These are phyloP conservation scores for Etheostoma nigrum DNA, from an alignment of 2,797 vertebrate genomes.

Conservation along the genomic window DNA sequence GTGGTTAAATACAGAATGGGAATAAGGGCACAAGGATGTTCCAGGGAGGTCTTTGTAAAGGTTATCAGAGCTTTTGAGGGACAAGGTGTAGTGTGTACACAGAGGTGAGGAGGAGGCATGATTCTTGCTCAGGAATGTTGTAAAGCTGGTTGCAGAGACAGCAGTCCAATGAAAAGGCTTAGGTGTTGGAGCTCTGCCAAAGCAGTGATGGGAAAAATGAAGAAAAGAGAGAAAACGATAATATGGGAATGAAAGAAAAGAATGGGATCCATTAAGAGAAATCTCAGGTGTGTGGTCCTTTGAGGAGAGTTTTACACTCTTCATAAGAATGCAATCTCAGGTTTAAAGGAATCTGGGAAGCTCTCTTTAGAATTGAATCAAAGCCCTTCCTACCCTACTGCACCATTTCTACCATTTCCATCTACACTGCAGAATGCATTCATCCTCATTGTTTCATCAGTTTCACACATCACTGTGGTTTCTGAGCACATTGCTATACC, in stretches of 20 bases:
- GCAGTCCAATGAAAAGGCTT: conserved; percentile 57
- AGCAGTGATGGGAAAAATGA: conserved; percentile 35
- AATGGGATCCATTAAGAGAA: conserved; percentile 47
- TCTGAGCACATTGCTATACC: conserved; percentile 30
- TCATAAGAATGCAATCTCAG: conserved; percentile 30
- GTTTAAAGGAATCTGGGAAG: conserved; percentile 51
- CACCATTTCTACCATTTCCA: conserved; percentile 44
- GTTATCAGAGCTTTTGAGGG: conserved; percentile 49
- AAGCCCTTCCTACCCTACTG: conserved; percentile 33
- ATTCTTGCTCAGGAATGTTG: conserved; percentile 63
- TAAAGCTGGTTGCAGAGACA: conserved; percentile 74
- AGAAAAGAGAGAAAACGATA: conserved; percentile 24
- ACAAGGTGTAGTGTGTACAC: conserved; percentile 61
- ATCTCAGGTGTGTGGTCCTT: conserved; percentile 30
- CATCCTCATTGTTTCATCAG: conserved; percentile 51
- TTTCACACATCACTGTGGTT: conserved; percentile 35
- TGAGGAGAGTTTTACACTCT: conserved; percentile 46
- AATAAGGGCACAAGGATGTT: conserved; percentile 30
- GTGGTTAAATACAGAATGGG: conserved; percentile 45
- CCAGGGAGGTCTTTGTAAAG: conserved; percentile 57
- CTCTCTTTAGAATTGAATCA: conserved; percentile 52
- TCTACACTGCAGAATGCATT: conserved; percentile 40
- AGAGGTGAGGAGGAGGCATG: conserved; percentile 59
- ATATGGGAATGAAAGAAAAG: conserved; percentile 50
- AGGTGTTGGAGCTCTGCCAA: conserved; percentile 54